Evolutionary conservation across 2,888 invertebrate genomes (phyloP), one percentile per base, ranked within the genome.

Genomic region (Micoletzkya japonica): DNA sequence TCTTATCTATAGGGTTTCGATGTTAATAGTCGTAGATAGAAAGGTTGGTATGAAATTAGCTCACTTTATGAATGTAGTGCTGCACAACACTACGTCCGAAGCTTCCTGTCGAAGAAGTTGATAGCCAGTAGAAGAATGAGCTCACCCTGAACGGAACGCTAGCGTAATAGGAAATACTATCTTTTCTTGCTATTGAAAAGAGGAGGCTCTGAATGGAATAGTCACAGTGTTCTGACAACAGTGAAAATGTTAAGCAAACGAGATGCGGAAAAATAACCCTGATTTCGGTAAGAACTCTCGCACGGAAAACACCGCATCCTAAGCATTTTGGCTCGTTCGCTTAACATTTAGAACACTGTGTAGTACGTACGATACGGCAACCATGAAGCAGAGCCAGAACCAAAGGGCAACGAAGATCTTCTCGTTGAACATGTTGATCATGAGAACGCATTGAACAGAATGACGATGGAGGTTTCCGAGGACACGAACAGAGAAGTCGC

Each of bases 401-500:
- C 85, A 85, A 2, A 85, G 74, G 52, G 79, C 80, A 26, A 85
- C 76, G 74, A 85, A 85, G 67, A 85, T 85, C 70, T 77, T 77
- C 71, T 78, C 79, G 70, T 77, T 77, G 72, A 76, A 80, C 81
- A 82, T 83, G 74, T 83, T 83, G 72, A 83, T 83, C 82, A 84
- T 82, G 57, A 84, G 73, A 39, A 84, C 84, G 69, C 85, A 85
- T 73, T 85, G 85, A 39, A 85, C 82, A 10, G 85, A 77, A 72
- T 85, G 85, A 6, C 80, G 76, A 70, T 85, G 85, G 17, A 83
- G 74, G 67, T 85, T 85, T 60, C 83, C 83, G 30, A 85, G 73
- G 39, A 82, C 83, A 30, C 85, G 74, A 14, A 84, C 82, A 34
- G 81, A 76, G 72, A 83, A 85, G 68, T 85, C 84, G 73, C 85